Conservation (phyloP, 2,888 invertebrate species). For the Sarcophaga variegata region DNA sequence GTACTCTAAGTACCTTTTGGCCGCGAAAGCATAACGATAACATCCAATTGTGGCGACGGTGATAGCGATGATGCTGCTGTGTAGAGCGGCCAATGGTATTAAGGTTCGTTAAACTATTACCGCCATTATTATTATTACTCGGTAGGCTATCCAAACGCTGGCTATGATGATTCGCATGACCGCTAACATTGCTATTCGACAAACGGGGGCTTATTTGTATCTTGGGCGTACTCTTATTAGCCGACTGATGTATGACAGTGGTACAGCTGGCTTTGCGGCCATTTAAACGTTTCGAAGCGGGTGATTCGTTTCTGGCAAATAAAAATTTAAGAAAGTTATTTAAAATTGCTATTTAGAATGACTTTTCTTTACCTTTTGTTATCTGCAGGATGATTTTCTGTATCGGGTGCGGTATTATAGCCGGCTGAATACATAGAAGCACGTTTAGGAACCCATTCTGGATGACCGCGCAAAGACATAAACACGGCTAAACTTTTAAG, state of each 20-base stretch:
- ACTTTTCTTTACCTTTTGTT: slow-evolving; percentile 73
- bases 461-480: slow-evolving; percentile 81
- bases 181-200: slow-evolving; percentile 60
- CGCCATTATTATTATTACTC: slow-evolving; percentile 69
- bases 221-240: slow-evolving; percentile 56
- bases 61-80: slow-evolving; percentile 52
- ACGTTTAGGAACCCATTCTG: slow-evolving; percentile 80
- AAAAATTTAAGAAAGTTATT: not conserved
- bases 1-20: slow-evolving; percentile 82
- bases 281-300: slow-evolving; percentile 73
- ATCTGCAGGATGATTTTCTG: slow-evolving; percentile 76
- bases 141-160: slow-evolving; percentile 59
- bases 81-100: slow-evolving; percentile 48
- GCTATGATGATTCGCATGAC: slow-evolving; percentile 47
- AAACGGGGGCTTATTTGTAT: slow-evolving; percentile 64
- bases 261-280: slow-evolving; percentile 65
- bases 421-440: slow-evolving; percentile 81
- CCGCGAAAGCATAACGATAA: slow-evolving; percentile 79
- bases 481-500: slow-evolving; percentile 82
- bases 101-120: slow-evolving; percentile 53
- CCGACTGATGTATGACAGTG: slow-evolving; percentile 64
- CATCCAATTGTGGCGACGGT: slow-evolving; percentile 71
- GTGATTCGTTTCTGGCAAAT: slow-evolving; percentile 74
- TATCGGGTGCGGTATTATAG: slow-evolving; percentile 81
- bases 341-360: not conserved